Conservation (phyloP, 2,113 vertebrate genomes). For the Polyodon spathula region DNA sequence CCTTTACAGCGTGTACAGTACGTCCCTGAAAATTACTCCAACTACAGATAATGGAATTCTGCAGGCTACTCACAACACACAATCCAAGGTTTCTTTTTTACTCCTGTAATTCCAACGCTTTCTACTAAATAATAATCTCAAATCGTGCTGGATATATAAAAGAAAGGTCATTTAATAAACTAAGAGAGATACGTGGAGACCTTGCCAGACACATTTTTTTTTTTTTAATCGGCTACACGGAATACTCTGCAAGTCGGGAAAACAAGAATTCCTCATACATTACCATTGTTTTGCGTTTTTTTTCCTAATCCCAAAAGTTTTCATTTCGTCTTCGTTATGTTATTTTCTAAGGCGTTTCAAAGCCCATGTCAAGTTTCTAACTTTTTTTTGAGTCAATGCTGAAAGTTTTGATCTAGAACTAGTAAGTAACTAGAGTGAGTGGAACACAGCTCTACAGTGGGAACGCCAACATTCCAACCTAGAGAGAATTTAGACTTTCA, state of each 20-base stretch:
- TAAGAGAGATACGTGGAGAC: not conserved
- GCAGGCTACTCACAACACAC: too few relatives aligned
- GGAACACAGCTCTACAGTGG: constrained; percentile 26
- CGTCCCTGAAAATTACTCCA: too few relatives aligned
- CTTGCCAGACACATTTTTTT: not conserved
- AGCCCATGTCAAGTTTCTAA: too few relatives aligned
- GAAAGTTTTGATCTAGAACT: constrained; percentile 10
- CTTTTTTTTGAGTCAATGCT: constrained; percentile 33
- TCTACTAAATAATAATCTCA: not conserved
- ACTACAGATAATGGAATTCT: too few relatives aligned
- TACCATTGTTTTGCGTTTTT: constrained; percentile 5
- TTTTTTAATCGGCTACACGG: not conserved
- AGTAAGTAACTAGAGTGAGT: constrained; percentile 19
- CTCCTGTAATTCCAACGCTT: constrained; percentile 1
- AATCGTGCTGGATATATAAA: too few relatives aligned
- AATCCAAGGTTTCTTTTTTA: not conserved
- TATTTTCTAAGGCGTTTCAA: too few relatives aligned
- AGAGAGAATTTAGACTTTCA: constrained; percentile 26
- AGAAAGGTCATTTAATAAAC: too few relatives aligned
- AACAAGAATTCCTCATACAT: constrained; percentile 12
- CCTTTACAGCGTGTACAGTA: too few relatives aligned
- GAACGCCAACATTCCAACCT: constrained; percentile 37
- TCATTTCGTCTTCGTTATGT: too few relatives aligned
- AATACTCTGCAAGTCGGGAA: not conserved
- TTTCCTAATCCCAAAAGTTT: not conserved